Conservation (phyloP, 2,888 invertebrate genomes). For the Cataglyphis altisquamis region DNA sequence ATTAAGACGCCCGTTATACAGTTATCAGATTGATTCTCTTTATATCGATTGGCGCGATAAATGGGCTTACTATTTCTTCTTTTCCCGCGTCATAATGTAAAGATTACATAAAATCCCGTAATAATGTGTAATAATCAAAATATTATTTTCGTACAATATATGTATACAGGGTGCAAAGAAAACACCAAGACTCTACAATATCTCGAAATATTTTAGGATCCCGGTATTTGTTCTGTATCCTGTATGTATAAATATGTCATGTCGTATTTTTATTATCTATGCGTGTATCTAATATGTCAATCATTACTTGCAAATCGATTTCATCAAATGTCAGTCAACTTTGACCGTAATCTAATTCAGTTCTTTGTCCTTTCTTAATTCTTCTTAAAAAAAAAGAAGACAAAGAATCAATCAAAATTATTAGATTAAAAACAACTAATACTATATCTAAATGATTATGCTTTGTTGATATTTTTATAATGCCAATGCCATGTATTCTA, state of each 20-base stretch:
- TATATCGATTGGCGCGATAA: not conserved
- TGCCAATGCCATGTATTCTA: not conserved
- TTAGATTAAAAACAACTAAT: not conserved
- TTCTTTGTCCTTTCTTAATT: not conserved
- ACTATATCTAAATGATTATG: not conserved
- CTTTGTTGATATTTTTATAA: not conserved
- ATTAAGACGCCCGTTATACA: not conserved
- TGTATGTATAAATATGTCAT: not conserved
- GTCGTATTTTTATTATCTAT: not conserved
- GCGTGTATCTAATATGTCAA: not conserved
- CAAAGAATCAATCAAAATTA: not conserved
- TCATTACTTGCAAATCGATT: not conserved
- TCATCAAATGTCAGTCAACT: conserved; percentile 12
- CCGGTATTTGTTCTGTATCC: too few relatives aligned
- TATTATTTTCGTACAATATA: not conserved
- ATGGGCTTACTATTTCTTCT: not conserved
- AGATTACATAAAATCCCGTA: not conserved
- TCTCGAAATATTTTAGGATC: too few relatives aligned
- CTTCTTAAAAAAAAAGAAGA: not conserved
- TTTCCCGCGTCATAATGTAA: not conserved
- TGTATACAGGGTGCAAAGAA: too few relatives aligned
- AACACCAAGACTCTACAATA: too few relatives aligned
- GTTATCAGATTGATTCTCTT: not conserved
- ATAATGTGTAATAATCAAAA: not conserved
- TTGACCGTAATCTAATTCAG: not conserved